Evolutionary conservation across 2,797 vertebrate genomes (phyloP), one percentile per base, ranked within the genome.

Genomic region (Hipposideros larvatus): DNA sequence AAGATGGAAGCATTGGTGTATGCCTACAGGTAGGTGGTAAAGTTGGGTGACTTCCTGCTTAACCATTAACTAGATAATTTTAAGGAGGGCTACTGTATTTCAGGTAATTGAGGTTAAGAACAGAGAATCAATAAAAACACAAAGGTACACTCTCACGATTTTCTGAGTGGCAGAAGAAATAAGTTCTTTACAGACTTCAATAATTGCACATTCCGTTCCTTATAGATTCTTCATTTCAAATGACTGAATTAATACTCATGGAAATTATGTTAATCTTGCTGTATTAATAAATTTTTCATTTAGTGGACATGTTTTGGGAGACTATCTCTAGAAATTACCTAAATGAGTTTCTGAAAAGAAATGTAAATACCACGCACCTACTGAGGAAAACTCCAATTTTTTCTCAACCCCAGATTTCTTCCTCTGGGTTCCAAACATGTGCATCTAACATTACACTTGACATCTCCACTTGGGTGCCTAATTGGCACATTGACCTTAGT

Each of bases 61-160:
- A 31, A 79, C 24, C 18, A 28, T 55, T 90, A 84, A 34, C 59
- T 91, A 77, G 31, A 95, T 18, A 82, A 86, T 55, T 94, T 85
- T 55, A 85, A 79, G 85, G 34, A 34, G 24, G 68, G 37, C 7
- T 89, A 57, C 24, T 82, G 14, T n/a, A 53, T 70, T 61, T 83
- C 21, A 61, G 34, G 24, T 77, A 51, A 89, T 28, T 74, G 70
- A 61, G 68, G 48, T 82, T 51, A 84, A 75, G 71, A 86, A 82
- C 8, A 94, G 26, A 89, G 66, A 63, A 61, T 61, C 4, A 84
- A 46, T n/a, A 77, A n/a, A 77, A 78, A 78, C 46, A 24, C 63
- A 82, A 53, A 87, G 74, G 34, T 34, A 82, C 7, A 16, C 2
- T 43, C 51, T 78, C 43, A 86, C 53, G 24, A 51, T 83, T 82